Evolutionary conservation across 1,140 invertebrate species (phyloP).

Genomic region (Heliconius himera): DNA sequence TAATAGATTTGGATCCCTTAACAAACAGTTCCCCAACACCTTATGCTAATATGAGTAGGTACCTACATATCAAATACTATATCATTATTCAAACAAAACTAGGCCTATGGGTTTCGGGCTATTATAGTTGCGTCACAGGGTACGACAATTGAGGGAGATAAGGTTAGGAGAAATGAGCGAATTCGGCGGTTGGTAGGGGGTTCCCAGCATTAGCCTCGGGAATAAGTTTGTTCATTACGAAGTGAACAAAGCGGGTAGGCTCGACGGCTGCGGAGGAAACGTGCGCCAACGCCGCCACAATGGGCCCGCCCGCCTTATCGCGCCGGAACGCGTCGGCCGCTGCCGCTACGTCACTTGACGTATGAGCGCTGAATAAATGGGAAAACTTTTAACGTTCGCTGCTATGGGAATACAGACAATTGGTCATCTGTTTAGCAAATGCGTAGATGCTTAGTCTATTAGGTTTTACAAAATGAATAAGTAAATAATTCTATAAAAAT

Average conservation of each 20-base stretch:
- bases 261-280: slow-evolving; percentile 75
- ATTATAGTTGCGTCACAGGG: slow-evolving; percentile 47
- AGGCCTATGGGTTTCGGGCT: slow-evolving; percentile 58
- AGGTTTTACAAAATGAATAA: neutral
- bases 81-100: slow-evolving; percentile 72
- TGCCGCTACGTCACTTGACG: slow-evolving; percentile 62
- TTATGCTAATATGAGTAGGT: slow-evolving; percentile 59
- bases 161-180: slow-evolving; percentile 59
- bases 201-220: slow-evolving; percentile 71
- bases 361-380: slow-evolving; percentile 79
- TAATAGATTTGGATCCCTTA: slow-evolving; percentile 64
- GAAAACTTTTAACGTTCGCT: slow-evolving; percentile 75
- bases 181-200: slow-evolving; percentile 61
- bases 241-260: slow-evolving; percentile 73
- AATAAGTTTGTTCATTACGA: slow-evolving; percentile 80
- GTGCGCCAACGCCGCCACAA: slow-evolving; percentile 77
- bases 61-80: slow-evolving; percentile 54
- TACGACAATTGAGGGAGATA: slow-evolving; percentile 70
- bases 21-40: slow-evolving; percentile 62
- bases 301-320: slow-evolving; percentile 72
- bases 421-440: slow-evolving; percentile 61
- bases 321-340: slow-evolving; percentile 67
- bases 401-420: slow-evolving; percentile 74
- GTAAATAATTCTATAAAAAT: neutral
- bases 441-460: slow-evolving; percentile 25